Evolutionary conservation across 2,888 invertebrate species (phyloP), one percentile per base, ranked within the genome.

Genomic region (Caenorhabditis sp.): DNA sequence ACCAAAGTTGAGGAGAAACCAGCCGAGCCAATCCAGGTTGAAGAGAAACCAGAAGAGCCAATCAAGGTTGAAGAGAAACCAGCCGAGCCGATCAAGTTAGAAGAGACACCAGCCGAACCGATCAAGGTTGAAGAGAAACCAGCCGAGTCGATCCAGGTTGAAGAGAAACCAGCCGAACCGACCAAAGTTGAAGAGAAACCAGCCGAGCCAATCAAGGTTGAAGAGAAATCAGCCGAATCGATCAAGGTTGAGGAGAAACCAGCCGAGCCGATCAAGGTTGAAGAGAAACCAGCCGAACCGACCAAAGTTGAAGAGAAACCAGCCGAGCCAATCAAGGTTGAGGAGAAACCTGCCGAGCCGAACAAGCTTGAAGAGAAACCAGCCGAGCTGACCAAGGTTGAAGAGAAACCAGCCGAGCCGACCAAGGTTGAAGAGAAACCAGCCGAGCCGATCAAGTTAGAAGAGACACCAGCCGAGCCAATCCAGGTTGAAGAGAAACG

Each of bases 381-480:
- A 49, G 43, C 21, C 12, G 60, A 60, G 24, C 8, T 4, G 10
- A 12, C 24, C 5, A 37, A 37, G 31, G 12, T 26, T 17, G 60
- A 23, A 19, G 43, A 37, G 14, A 50, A 26, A n/a, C 58, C 27
- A 58, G 31, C 17, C 2, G 27, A 58, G 19, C 12, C 37, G n/a
- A 12, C 37, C 26, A 37, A 8, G n/a, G 37, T n/a, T 24, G 50
- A 26, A 8, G 69, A 64, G 43, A 24, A 36, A 23, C 53, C n/a
- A 55, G n/a, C 3, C 43, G n/a, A 36, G 62, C 26, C 14, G n/a
- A n/a, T n/a, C 50, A n/a, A 23, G 27, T 6, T 43, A 1, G 54
- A 66, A 24, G 36, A 21, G n/a, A 53, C 17, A 37, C 37, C 61
- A 27, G 66, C 24, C 8, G 37, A 59, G 19, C 43, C 36, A 4